Percentiles rank a stretch among this genome's conserved stretches.
These are phyloP conservation scores for Troilus luridus DNA, from an alignment of 2,888 invertebrate genomes.

Conservation along the genomic window DNA sequence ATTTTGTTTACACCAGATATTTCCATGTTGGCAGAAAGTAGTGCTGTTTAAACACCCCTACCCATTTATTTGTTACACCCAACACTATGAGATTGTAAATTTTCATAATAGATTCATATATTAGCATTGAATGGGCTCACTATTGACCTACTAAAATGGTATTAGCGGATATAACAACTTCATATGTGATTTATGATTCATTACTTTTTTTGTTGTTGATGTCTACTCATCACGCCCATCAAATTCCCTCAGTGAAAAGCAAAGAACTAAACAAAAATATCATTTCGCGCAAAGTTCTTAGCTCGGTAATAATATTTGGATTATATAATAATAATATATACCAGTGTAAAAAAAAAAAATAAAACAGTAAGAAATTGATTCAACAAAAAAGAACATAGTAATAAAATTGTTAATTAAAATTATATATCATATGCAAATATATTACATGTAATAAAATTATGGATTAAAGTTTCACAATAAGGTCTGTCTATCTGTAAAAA, in stretches of 20 bases:
- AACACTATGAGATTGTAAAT: not conserved
- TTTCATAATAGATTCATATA: not conserved
- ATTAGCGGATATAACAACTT: constrained; percentile 22
- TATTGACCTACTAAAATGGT: not conserved
- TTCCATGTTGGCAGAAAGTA: too few relatives aligned
- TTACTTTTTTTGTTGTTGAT: not conserved
- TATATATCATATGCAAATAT: too few relatives aligned
- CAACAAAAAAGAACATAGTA: not conserved
- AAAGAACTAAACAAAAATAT: not conserved
- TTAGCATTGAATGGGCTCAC: constrained; percentile 16
- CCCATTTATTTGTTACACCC: too few relatives aligned
- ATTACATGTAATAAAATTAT: too few relatives aligned
- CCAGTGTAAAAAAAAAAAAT: not conserved
- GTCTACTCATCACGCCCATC: not conserved
- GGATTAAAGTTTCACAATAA: too few relatives aligned
- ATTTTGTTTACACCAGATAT: too few relatives aligned
- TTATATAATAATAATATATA: not conserved
- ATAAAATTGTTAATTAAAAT: too few relatives aligned
- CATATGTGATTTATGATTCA: not conserved
- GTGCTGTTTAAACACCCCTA: too few relatives aligned
- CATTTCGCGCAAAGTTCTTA: not conserved
- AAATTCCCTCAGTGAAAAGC: not conserved
- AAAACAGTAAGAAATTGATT: not conserved
- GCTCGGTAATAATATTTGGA: too few relatives aligned
- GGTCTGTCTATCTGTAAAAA: too few relatives aligned